Conservation (phyloP, 2,888 invertebrate species). For the Tipula unca region DNA sequence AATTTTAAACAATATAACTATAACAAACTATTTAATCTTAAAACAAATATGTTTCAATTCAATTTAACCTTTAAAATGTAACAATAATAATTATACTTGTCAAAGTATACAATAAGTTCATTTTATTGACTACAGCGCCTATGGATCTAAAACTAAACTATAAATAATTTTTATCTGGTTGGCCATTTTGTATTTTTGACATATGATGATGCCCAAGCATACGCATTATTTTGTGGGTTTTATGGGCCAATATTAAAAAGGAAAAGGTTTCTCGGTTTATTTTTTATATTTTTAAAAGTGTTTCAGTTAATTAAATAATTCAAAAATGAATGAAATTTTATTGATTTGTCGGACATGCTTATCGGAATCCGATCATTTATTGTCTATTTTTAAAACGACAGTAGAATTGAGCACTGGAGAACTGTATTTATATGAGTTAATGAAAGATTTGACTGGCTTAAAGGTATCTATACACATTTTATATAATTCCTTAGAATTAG, state of each 20-base stretch:
- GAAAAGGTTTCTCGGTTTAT: neutral
- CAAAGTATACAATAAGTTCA: neutral
- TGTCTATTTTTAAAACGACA: neutral
- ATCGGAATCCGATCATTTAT: neutral
- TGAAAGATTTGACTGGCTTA: neutral
- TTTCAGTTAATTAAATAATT: neutral
- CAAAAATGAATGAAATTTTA: neutral
- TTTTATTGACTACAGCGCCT: neutral
- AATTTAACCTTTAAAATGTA: neutral
- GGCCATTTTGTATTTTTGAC: neutral
- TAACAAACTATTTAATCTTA: no score
- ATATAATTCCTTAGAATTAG: neutral
- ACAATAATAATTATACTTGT: neutral
- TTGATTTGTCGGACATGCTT: neutral
- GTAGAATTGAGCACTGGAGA: neutral
- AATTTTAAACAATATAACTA: no score
- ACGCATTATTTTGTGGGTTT: neutral
- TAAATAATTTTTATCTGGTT: neutral
- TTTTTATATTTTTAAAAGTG: neutral
- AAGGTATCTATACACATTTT: neutral
- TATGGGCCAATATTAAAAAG: neutral
- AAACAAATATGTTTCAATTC: neutral
- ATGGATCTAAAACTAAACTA: neutral
- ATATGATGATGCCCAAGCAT: conserved; percentile 15
- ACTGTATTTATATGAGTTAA: neutral